Evolutionary conservation across 2,113 vertebrate species (phyloP).

Genomic region (Laticauda colubrina): DNA sequence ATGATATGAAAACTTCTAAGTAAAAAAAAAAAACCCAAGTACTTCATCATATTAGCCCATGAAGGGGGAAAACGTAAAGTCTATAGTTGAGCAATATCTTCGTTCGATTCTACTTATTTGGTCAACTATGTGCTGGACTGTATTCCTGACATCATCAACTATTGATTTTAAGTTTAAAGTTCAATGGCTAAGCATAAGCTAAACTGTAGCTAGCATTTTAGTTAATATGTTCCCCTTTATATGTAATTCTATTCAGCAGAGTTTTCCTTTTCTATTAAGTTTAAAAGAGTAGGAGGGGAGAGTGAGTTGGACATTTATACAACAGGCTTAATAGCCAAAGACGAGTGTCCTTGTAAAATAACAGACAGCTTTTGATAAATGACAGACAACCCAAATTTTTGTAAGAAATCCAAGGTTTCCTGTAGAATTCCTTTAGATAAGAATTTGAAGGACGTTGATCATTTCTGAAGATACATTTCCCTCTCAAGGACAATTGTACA

Average conservation of each 20-base stretch:
- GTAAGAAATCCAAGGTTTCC: constrained; percentile 63
- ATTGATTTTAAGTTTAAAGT: constrained; percentile 55
- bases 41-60: background rate
- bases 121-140: constrained; percentile 50
- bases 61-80: background rate
- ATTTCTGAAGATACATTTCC: constrained; percentile 51
- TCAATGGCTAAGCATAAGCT: constrained; percentile 38
- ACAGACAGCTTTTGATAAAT: constrained; percentile 57
- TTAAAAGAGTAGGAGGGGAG: background rate
- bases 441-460: constrained; percentile 55
- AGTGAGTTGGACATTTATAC: constrained; percentile 35
- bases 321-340: constrained; percentile 50
- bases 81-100: constrained; percentile 33
- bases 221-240: constrained; percentile 37
- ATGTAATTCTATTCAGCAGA: constrained; percentile 1
- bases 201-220: constrained; percentile 40
- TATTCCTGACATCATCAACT: constrained; percentile 37
- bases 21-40: background rate
- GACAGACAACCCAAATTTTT: constrained; percentile 57
- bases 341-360: constrained; percentile 60
- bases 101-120: constrained; percentile 29
- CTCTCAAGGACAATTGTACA: constrained; percentile 46
- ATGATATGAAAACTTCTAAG: constrained; percentile 7
- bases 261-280: constrained; percentile 46
- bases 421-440: constrained; percentile 65